These are phyloP conservation scores for Lucilia cuprina DNA, from an alignment of 1,140 invertebrate genomes.

Conservation along the genomic window DNA sequence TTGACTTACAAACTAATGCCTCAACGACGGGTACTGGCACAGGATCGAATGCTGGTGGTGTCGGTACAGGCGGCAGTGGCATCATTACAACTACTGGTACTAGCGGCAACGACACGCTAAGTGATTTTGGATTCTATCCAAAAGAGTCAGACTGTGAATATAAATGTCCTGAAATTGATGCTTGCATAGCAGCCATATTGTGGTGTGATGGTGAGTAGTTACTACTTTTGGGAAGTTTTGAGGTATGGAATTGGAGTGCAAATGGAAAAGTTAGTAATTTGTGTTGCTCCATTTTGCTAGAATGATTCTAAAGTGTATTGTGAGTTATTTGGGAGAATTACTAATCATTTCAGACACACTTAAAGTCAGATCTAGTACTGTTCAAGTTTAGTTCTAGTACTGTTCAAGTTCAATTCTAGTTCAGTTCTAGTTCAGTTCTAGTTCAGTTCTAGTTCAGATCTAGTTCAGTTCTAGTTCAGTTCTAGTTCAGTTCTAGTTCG, in stretches of 20 bases:
- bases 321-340: not conserved
- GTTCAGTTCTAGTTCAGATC: too few species aligned
- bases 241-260: not conserved
- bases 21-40: conserved; percentile 48
- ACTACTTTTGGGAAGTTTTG: not conserved
- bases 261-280: not conserved
- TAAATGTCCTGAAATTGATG: conserved; percentile 87
- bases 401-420: too few species aligned
- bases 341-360: too few species aligned
- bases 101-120: conserved; percentile 66
- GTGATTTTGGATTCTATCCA: conserved; percentile 59
- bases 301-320: not conserved
- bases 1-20: conserved; percentile 64
- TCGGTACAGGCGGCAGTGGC: conserved; percentile 42
- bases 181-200: conserved; percentile 82
- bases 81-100: conserved; percentile 28
- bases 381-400: too few species aligned
- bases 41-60: conserved; percentile 45
- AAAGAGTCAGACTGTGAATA: conserved; percentile 70
- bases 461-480: too few species aligned
- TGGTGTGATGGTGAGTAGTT: conserved; percentile 83
- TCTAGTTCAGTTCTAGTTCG: too few species aligned
- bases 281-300: not conserved
- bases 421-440: too few species aligned
- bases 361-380: too few species aligned